phyloP scores from a whole-genome alignment of 92 coral and sea anemone genomes.

The Epizoanthus illoricatus region DNA sequence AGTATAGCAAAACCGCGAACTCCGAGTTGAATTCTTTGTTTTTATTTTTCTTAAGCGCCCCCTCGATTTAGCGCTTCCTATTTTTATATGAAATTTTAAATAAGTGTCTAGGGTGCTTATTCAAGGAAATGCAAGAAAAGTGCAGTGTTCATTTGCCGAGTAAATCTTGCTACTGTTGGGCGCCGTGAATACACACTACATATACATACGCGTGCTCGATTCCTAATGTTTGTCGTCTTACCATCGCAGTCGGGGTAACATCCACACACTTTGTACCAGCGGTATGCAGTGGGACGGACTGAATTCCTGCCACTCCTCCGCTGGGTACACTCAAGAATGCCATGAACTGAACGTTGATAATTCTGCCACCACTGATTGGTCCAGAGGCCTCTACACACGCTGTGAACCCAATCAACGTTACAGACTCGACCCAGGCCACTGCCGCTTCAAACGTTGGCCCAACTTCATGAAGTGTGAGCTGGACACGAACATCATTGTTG shows the following conservation, averaged over 20 bases:
- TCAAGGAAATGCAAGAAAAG: too few species aligned
- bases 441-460: slow-evolving; percentile 57
- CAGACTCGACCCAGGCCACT: slow-evolving; percentile 64
- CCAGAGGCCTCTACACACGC: slow-evolving; percentile 67
- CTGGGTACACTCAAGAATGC: slow-evolving; percentile 45
- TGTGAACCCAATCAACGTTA: slow-evolving; percentile 55
- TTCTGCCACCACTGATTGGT: slow-evolving; percentile 49
- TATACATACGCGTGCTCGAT: too few species aligned
- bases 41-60: too few species aligned
- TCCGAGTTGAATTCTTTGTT: too few species aligned
- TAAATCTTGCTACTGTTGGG: too few species aligned
- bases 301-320: slow-evolving; percentile 46
- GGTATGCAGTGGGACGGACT: slow-evolving; percentile 51
- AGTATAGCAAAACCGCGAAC: too few species aligned
- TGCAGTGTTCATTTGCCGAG: too few species aligned
- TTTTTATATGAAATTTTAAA: too few species aligned
- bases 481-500: slow-evolving; percentile 39
- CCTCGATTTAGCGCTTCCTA: too few species aligned
- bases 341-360: slow-evolving; percentile 51
- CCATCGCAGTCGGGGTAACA: slow-evolving; percentile 42
- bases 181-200: too few species aligned
- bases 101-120: too few species aligned
- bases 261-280: slow-evolving; percentile 67
- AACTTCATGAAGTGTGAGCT: too few species aligned
- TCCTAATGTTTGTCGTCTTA: not conserved